Evolutionary conservation across 2,113 vertebrate species (phyloP).

Genomic region (Sporophila hypoxantha): DNA sequence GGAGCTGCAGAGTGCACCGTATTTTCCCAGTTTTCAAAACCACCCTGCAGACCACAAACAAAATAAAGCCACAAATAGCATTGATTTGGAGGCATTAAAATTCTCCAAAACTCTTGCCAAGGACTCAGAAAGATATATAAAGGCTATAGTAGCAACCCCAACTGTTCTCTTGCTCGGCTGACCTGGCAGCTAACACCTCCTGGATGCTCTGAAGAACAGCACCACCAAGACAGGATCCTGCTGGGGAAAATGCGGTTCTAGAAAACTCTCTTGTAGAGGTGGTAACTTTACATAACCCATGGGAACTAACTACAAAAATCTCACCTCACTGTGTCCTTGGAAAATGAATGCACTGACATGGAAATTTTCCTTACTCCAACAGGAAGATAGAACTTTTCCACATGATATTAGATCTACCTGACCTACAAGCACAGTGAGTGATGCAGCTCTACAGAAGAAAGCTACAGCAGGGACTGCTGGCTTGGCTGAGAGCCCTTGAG

Average conservation of each 20-base stretch:
- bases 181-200: neutral
- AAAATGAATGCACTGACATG: neutral
- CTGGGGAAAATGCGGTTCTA: neutral
- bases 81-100: neutral
- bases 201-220: neutral
- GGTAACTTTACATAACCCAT: neutral
- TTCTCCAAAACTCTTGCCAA: neutral
- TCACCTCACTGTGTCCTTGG: neutral
- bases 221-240: neutral
- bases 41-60: neutral
- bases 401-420: neutral
- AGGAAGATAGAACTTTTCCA: neutral
- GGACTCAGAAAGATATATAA: neutral
- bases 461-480: neutral
- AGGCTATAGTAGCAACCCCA: neutral
- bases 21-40: neutral
- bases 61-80: neutral
- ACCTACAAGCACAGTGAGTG: neutral
- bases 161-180: neutral
- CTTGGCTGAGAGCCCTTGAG: neutral
- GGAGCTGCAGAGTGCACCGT: rapidly evolving
- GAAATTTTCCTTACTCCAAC: neutral
- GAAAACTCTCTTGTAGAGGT: neutral
- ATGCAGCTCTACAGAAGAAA: neutral
- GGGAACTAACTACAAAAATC: neutral